A percentile compares a stretch with the other conserved stretches of the same genome.
phyloP scores from a whole-genome alignment of 2,888 invertebrate species.

The Cephus nigrinus region DNA sequence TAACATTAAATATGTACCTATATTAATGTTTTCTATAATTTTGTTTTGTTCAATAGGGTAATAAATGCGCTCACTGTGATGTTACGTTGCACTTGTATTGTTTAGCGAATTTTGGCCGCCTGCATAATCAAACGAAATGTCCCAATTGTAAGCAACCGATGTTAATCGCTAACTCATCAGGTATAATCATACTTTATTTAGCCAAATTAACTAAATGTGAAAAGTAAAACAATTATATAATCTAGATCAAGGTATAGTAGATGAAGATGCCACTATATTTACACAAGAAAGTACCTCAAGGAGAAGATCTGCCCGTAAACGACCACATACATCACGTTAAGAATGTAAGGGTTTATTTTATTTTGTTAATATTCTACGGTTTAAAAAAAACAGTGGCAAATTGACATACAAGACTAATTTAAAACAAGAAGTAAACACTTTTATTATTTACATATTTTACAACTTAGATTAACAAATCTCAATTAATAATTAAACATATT shows the following conservation, averaged over 20 bases:
- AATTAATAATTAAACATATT: no score
- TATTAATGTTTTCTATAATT: slow-evolving; percentile 5
- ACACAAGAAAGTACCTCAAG: no score
- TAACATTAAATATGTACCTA: not conserved
- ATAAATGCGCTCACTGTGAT: slow-evolving; percentile 19
- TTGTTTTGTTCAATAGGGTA: slow-evolving; percentile 15
- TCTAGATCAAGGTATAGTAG: not conserved
- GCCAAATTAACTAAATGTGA: no score
- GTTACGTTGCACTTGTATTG: slow-evolving; percentile 41
- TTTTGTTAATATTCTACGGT: no score
- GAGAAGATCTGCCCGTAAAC: no score
- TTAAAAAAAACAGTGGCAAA: no score
- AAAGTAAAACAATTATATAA: no score
- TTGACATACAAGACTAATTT: no score
- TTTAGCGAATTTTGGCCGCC: slow-evolving; percentile 33
- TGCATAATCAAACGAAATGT: slow-evolving; percentile 37
- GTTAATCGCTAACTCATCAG: slow-evolving; percentile 24
- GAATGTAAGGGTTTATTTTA: not conserved
- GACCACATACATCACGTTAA: not conserved
- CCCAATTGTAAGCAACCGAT: slow-evolving; percentile 35
- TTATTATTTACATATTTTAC: no score
- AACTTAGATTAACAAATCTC: no score
- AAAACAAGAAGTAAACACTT: no score
- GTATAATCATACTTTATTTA: slow-evolving; percentile 15
- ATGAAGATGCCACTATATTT: slow-evolving; percentile 2